Evolutionary conservation across 2,113 vertebrate species (phyloP).

Genomic region (Passer domesticus): DNA sequence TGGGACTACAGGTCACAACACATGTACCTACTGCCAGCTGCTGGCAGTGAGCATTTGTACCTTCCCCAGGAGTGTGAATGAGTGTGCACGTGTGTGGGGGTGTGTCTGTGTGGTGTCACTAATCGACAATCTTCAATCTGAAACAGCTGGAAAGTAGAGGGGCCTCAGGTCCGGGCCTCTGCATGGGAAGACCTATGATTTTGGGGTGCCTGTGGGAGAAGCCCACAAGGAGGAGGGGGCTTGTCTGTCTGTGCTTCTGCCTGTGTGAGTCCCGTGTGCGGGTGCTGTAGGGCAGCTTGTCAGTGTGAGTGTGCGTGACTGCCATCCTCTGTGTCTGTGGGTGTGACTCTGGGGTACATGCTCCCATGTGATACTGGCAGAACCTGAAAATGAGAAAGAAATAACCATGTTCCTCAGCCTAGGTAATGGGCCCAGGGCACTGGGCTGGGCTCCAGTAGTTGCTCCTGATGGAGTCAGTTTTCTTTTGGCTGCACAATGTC

Average conservation of each 20-base stretch:
- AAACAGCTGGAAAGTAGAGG: not conserved
- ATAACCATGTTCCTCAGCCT: not conserved
- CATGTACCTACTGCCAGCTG: not conserved
- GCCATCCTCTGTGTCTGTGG: not conserved
- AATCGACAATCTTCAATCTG: not conserved
- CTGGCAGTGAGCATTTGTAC: not conserved
- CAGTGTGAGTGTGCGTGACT: not conserved
- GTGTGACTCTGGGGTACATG: too few species aligned
- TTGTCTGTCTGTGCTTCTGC: not conserved
- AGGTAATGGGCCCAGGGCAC: not conserved
- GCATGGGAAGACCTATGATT: fast-evolving
- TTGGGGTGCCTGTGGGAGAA: not conserved
- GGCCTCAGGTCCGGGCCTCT: not conserved
- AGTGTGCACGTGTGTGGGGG: fast-evolving
- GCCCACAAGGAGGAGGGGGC: too few species aligned
- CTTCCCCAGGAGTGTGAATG: not conserved
- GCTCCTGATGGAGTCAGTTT: not conserved
- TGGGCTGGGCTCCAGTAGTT: not conserved
- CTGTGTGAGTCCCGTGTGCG: fast-evolving
- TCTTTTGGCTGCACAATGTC: not conserved
- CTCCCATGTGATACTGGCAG: not conserved
- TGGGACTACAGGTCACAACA: not conserved
- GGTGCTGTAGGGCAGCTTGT: not conserved
- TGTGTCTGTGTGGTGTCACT: not conserved
- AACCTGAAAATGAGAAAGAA: not conserved